phyloP scores from a whole-genome alignment of 2,113 vertebrate species.

The Menura novaehollandiae region DNA sequence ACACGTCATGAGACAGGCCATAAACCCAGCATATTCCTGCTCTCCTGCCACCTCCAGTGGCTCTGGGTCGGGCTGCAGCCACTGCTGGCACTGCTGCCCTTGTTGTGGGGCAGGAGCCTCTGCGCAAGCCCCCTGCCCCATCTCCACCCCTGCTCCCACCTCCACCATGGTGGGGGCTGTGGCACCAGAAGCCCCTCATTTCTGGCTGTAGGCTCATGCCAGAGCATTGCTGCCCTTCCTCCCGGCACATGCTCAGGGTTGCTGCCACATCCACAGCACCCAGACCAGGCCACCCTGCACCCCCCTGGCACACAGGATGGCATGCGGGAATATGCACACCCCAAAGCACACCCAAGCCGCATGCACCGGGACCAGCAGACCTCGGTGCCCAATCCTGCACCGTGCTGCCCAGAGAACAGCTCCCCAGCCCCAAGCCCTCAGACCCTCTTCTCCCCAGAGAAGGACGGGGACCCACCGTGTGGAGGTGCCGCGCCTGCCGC shows the following conservation, averaged over 20 bases:
- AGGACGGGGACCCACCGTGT: conserved; percentile 4
- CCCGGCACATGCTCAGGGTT: rapidly evolving
- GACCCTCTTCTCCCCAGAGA: background rate
- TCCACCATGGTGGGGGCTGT: background rate
- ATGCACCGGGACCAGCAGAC: rapidly evolving
- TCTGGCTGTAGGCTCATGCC: background rate
- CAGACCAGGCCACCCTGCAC: background rate
- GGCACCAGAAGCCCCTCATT: background rate
- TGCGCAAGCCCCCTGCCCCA: rapidly evolving
- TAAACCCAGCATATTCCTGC: background rate
- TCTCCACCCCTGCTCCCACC: background rate
- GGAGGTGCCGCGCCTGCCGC: background rate
- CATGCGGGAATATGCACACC: background rate
- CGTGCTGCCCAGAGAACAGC: background rate
- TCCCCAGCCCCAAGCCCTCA: background rate
- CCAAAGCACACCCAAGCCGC: background rate
- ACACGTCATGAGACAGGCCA: background rate
- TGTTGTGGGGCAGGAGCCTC: background rate
- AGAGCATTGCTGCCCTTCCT: background rate
- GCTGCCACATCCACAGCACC: background rate
- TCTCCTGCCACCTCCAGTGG: background rate
- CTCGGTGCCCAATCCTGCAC: background rate
- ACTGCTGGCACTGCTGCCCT: background rate
- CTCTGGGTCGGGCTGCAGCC: background rate
- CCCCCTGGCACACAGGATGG: background rate